Evolutionary conservation across 2,888 invertebrate genomes (phyloP).

Genomic region (Thalpophila matura): DNA sequence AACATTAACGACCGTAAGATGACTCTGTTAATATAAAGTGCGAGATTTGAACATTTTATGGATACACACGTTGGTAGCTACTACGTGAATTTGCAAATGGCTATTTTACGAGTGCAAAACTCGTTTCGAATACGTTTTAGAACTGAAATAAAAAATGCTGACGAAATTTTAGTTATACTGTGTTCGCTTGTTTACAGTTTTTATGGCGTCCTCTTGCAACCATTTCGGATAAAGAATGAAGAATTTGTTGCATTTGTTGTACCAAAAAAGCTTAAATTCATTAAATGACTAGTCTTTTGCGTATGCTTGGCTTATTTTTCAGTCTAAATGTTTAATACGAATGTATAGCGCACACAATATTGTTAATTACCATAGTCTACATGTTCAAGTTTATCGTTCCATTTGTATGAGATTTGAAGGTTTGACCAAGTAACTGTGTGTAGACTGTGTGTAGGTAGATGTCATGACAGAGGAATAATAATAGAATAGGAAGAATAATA

Average conservation of each 20-base stretch:
- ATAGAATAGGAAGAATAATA: no score
- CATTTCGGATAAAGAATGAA: conserved; percentile 39
- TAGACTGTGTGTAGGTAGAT: no score
- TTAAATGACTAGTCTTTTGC: neutral
- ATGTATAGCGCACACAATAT: no score
- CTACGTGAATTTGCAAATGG: conserved; percentile 53
- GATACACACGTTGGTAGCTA: conserved; percentile 60
- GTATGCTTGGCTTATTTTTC: neutral
- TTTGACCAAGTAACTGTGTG: no score
- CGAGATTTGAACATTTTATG: conserved; percentile 75
- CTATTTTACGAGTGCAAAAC: conserved; percentile 70
- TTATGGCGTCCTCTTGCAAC: conserved; percentile 45
- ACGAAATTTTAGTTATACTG: conserved; percentile 61
- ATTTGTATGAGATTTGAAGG: no score
- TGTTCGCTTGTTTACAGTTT: conserved; percentile 53
- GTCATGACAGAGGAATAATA: no score
- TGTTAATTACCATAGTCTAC: no score
- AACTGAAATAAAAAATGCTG: conserved; percentile 66
- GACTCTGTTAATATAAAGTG: conserved; percentile 70
- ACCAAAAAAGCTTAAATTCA: conserved; percentile 1
- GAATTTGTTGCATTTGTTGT: conserved; percentile 32
- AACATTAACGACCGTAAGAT: conserved; percentile 66
- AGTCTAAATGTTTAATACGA: no score
- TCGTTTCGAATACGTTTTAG: conserved; percentile 65
- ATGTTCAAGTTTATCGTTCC: no score